Evolutionary conservation across 1,140 invertebrate species (phyloP), one percentile per base, ranked within the genome.

Genomic region (Macrotrachela quadricornifera): DNA sequence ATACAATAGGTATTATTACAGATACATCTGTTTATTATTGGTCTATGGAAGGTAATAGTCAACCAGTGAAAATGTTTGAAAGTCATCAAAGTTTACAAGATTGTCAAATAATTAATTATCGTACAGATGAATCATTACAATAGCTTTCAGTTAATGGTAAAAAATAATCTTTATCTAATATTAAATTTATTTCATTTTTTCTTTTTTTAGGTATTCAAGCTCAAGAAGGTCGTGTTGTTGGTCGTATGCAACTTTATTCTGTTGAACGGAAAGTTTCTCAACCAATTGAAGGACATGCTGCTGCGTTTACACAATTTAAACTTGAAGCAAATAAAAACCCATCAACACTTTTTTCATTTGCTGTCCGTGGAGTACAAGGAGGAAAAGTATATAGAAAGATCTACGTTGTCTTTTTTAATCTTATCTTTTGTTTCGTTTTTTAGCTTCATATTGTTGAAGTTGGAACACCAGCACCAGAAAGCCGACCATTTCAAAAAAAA

Each of bases 401-500:
- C n/a, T n/a, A n/a, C n/a, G n/a, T n/a, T n/a, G n/a, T n/a, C n/a
- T n/a, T n/a, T n/a, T n/a, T n/a, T n/a, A n/a, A n/a, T n/a, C n/a
- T n/a, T n/a, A n/a, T n/a, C n/a, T n/a, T n/a, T n/a, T n/a, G n/a
- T n/a, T n/a, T n/a, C n/a, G n/a, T n/a, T n/a, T n/a, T n/a, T n/a
- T n/a, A n/a, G n/a, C n/a, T n/a, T 46, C 92, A 99, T 68, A 87
- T 99, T 52, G 96, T 99, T 63, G 94, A 97, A 77, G 91, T 97
- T 13, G 92, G 92, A 10, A 80, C 85, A 61, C 80, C 87, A 16
- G 82, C 88, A 12, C 72, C 80, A n/a, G 88, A 90, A 36, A 97
- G 97, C 70, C 84, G 88, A 63, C 81, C 91, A 0, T 97, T 94
- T n/a, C 67, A 77, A 82, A 0, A 99, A 99, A 71, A 99, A 97